Evolutionary conservation across 2,888 invertebrate species (phyloP), one percentile per base, ranked within the genome.

Genomic region (Drosophila antonietae): DNA sequence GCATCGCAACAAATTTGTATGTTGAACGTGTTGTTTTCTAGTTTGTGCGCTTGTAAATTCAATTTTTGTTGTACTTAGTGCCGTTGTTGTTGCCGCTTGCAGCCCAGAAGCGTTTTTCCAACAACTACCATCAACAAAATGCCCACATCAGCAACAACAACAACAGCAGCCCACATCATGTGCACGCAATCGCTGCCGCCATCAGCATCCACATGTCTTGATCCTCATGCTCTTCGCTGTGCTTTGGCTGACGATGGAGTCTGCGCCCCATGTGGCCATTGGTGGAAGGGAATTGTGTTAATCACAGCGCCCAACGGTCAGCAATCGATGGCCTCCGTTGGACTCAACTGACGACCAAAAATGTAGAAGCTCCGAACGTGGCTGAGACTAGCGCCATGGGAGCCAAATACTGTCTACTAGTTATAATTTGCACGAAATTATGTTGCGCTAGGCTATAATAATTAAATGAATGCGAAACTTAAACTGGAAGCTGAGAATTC

Each of bases 21-120:
- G 79, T 72, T 56, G 87, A 70, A 83, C 89, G 89, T 83, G 89
- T 75, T 88, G 89, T 83, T 83, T 88, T 75, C 89, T 88, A 83
- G 89, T 78, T 73, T 88, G 89, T 81, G 70, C 59, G 79, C 83
- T 86, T 83, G 89, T 88, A 72, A 83, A 68, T 46, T 66, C 46
- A 52, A 68, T 80, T 80, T 75, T 71, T 62, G 1, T 20, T 75
- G 52, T 65, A 55, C 59, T 65, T 65, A 62, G 58, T 63, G 56
- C 49, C 8, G 49, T 39, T 66, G 70, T 58, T 65, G 73, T 3
- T 56, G 77, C 12, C 41, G 58, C 56, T 61, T 58, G 71, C 64
- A 80, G 75, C 82, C 89, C 89, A 89, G 89, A 84, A 84, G 83
- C 83, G 87, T 88, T 84, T 87, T 84, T 18, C 62, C 73, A 35